phyloP scores from a whole-genome alignment of 1,140 invertebrate species.

The Mycetomoellerius zeteki region DNA sequence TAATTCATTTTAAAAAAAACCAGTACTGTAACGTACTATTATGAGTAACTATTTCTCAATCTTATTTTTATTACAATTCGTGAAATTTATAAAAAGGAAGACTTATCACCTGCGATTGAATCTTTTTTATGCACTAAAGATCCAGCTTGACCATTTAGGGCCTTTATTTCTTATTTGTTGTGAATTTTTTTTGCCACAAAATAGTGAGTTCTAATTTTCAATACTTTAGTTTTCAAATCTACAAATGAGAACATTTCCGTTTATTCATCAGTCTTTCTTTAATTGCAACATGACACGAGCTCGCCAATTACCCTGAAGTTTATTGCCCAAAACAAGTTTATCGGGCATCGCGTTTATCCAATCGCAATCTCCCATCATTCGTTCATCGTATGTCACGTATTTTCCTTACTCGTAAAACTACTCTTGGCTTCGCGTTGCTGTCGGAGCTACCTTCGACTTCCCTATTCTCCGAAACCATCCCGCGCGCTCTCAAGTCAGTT shows the following conservation, averaged over 20 bases:
- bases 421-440: constrained; percentile 11
- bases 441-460: background rate
- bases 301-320: constrained; percentile 24
- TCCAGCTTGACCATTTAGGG: too few species aligned
- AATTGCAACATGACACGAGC: constrained; percentile 25
- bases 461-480: background rate
- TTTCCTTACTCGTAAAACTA: background rate
- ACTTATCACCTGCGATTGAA: background rate
- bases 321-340: constrained; percentile 17
- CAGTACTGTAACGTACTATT: too few species aligned
- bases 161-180: too few species aligned
- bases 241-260: background rate
- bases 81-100: background rate
- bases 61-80: background rate
- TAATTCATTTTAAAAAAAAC: too few species aligned
- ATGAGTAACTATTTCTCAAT: too few species aligned
- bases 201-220: background rate
- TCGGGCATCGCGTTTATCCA: background rate
- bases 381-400: background rate
- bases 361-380: background rate
- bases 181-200: background rate
- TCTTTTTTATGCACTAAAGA: background rate
- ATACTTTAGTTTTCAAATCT: background rate
- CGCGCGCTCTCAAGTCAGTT: constrained; percentile 42
- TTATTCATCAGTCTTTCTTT: background rate